These are phyloP conservation scores for Pseudochirops corinnae DNA, from an alignment of 2,797 vertebrate species.

Conservation along the genomic window DNA sequence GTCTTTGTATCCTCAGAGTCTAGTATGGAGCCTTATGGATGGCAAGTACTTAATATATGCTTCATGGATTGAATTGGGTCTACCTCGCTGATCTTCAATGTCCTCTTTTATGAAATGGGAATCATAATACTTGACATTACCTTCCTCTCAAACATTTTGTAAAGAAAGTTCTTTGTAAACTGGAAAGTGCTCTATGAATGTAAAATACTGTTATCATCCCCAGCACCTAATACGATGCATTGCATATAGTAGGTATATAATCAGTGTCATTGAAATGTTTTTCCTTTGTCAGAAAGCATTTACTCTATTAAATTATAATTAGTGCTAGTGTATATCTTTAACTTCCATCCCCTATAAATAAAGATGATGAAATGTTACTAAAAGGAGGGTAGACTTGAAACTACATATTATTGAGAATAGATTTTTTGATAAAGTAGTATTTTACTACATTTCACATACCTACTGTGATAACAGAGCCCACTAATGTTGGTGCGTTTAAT, in stretches of 20 bases:
- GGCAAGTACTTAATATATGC: neutral
- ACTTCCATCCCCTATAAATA: slow-evolving; percentile 12
- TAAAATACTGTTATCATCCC: neutral
- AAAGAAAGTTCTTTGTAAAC: neutral
- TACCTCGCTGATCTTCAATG: neutral
- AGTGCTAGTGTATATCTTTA: neutral
- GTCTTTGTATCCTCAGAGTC: neutral
- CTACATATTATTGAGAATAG: neutral
- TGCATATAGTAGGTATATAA: neutral
- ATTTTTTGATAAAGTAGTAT: slow-evolving; percentile 4
- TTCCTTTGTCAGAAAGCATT: neutral
- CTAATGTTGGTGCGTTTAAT: neutral
- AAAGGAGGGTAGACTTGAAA: slow-evolving; percentile 2
- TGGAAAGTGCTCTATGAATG: neutral
- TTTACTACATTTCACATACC: neutral
- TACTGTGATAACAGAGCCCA: neutral
- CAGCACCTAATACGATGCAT: neutral
- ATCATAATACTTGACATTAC: neutral
- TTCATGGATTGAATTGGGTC: neutral
- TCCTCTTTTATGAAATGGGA: neutral
- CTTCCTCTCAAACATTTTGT: neutral
- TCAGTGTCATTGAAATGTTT: neutral
- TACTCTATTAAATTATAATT: neutral
- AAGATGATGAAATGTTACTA: slow-evolving; percentile 28
- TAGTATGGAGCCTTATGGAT: neutral